Base-by-base conservation (phyloP, 2,888 invertebrate genomes). In the Netelia virgata region DNA sequence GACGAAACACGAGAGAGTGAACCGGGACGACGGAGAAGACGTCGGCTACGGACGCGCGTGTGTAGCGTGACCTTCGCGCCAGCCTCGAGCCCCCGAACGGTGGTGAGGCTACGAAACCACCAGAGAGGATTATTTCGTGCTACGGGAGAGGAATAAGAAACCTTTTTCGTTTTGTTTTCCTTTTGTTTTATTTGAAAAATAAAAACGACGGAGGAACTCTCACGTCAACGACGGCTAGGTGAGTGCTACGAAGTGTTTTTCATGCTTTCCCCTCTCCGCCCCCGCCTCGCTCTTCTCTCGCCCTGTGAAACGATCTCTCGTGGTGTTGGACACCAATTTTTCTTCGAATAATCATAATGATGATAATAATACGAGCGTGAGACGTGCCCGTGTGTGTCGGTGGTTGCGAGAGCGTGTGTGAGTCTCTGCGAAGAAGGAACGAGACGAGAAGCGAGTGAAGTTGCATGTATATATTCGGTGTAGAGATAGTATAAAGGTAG, bases 351-450 rank as follows among this genome's bases (percentile, higher is more conserved):
- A 23, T 59, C 50, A 61, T 61, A 50, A 69, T 47, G 59, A 59
- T 61, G 16, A 75, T 75, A 16, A 36, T 55, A 23, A 36, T 55
- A 23, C 63, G 1, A 18, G 18, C 14, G 36, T 36, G 57, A 78
- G 66, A 66, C 11, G 10, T 55, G 43, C 28, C 43, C 57, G 47
- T 41, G 57, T 50, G 20, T 47, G 28, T 55, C 14, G 59, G 16
- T n/a, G 68, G 8, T 3, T 47, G 14, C 47, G 87, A 85, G 87
- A 85, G 87, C 86, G 85, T 83, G 86, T 87, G 89, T 89, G 87
- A 85, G 84, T 86, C 83, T 83, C 68, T 76, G 73, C 16, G 74
- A 36, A 36, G 50, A 23, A 63, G 86, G 76, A 73, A 55, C 73
- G 78, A 66, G 59, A 57, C 64, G 82, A 82, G 69, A 36, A 36